Conservation (phyloP, 1,140 invertebrate species). For the Nephila pilipes region DNA sequence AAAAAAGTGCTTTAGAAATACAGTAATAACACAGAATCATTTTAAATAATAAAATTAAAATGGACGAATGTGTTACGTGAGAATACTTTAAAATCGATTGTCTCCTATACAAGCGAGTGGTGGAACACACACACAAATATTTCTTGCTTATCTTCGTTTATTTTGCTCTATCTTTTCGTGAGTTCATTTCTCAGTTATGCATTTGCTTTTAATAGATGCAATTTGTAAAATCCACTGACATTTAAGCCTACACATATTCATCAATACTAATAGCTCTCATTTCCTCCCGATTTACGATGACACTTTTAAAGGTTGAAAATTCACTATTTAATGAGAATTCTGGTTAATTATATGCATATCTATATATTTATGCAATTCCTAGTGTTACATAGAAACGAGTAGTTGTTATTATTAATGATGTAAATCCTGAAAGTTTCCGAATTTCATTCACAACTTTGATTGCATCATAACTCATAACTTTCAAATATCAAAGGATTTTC, state of each 20-base stretch:
- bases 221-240: neutral
- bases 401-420: slow-evolving; percentile 5
- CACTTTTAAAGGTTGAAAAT: neutral
- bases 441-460: neutral
- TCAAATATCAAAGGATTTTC: neutral
- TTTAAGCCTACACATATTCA: neutral
- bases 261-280: neutral
- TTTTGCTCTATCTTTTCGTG: neutral
- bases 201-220: neutral
- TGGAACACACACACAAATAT: no score
- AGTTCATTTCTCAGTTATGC: neutral
- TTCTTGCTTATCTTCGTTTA: neutral
- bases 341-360: neutral
- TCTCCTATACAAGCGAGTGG: no score
- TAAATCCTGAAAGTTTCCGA: neutral
- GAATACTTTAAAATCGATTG: no score
- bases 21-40: no score
- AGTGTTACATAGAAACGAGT: neutral
- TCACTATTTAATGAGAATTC: neutral
- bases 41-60: no score
- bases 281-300: neutral
- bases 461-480: neutral
- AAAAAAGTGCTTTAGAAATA: no score
- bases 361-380: neutral
- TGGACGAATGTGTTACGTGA: no score